A percentile compares a stretch with the other conserved stretches of the same genome.
Conservation (phyloP, 2,113 vertebrate genomes). For the Strix aluco region DNA sequence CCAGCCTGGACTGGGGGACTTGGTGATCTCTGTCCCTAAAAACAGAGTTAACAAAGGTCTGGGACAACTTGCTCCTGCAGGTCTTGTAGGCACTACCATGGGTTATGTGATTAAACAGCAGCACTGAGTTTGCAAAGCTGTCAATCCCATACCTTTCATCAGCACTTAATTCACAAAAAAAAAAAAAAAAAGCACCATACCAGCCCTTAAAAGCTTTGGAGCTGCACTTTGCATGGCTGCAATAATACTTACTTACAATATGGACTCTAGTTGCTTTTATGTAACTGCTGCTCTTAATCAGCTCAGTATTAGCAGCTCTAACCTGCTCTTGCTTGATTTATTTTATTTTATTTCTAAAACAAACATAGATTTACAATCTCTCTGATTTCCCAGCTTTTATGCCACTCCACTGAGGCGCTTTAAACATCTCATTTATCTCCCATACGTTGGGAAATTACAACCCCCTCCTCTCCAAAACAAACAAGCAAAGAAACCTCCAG, state of each 20-base stretch:
- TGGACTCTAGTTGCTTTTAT: conserved; percentile 53
- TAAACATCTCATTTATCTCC: conserved; percentile 65
- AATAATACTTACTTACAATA: conserved; percentile 49
- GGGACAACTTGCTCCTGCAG: not conserved
- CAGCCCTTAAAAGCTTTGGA: conserved; percentile 53
- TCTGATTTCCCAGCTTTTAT: conserved; percentile 54
- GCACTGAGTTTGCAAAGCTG: conserved; percentile 9
- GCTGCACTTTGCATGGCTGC: conserved; percentile 42
- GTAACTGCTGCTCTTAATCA: conserved; percentile 62
- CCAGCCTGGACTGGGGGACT: not conserved
- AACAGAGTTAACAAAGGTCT: not conserved
- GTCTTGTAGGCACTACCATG: not conserved
- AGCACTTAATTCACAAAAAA: conserved; percentile 24
- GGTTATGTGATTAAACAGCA: not conserved
- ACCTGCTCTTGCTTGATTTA: conserved; percentile 56
- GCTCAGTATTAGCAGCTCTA: conserved; percentile 58
- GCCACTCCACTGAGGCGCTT: conserved; percentile 53
- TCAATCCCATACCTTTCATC: conserved; percentile 23
- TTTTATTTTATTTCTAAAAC: conserved; percentile 64
- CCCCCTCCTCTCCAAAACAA: conserved; percentile 53
- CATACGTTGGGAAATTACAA: conserved; percentile 51
- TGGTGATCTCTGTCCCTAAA: not conserved
- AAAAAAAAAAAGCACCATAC: not conserved
- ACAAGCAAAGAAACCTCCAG: conserved; percentile 15
- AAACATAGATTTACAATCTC: conserved; percentile 57